These are phyloP conservation scores for Trissolcus brochymenae DNA, from an alignment of 2,888 invertebrate genomes.

Conservation along the genomic window DNA sequence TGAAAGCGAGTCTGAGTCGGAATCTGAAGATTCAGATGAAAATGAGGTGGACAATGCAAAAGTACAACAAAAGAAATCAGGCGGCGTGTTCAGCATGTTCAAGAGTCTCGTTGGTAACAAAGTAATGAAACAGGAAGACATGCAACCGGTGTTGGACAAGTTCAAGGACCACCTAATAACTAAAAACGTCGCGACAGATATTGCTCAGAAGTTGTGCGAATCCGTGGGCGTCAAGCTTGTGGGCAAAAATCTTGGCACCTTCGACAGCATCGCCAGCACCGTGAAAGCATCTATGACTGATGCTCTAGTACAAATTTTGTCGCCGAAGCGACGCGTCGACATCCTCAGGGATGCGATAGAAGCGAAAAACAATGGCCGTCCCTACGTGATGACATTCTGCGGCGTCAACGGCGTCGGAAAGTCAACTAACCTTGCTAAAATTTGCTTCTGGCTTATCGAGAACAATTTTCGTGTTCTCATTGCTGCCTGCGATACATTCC, in stretches of 20 bases:
- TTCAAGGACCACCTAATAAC: slow-evolving; percentile 95
- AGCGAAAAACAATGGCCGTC: slow-evolving; percentile 87
- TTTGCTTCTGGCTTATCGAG: slow-evolving; percentile 99
- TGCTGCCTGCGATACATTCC: slow-evolving; percentile 99
- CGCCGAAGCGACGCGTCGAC: slow-evolving; percentile 95
- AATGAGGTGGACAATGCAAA: slow-evolving; percentile 67
- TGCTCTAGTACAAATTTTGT: slow-evolving; percentile 94
- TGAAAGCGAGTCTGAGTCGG: slow-evolving; percentile 84
- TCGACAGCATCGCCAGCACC: slow-evolving; percentile 92
- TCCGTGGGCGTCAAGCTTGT: slow-evolving; percentile 93
- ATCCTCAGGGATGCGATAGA: slow-evolving; percentile 97
- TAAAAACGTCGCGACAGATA: slow-evolving; percentile 98
- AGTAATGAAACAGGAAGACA: slow-evolving; percentile 86
- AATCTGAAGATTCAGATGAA: slow-evolving; percentile 80
- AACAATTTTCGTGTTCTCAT: slow-evolving; percentile 97
- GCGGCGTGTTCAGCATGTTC: slow-evolving; percentile 90
- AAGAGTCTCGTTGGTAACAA: slow-evolving; percentile 93
- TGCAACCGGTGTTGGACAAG: slow-evolving; percentile 93
- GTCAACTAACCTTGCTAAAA: slow-evolving; percentile 98
- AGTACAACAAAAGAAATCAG: slow-evolving; percentile 69
- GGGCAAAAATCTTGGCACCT: slow-evolving; percentile 95
- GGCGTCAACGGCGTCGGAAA: slow-evolving; percentile 99
- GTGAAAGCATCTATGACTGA: slow-evolving; percentile 93
- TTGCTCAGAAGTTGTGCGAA: slow-evolving; percentile 94
- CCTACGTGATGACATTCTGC: slow-evolving; percentile 97